phyloP scores from a whole-genome alignment of 2,888 invertebrate species.

The Drosophila limbata region DNA sequence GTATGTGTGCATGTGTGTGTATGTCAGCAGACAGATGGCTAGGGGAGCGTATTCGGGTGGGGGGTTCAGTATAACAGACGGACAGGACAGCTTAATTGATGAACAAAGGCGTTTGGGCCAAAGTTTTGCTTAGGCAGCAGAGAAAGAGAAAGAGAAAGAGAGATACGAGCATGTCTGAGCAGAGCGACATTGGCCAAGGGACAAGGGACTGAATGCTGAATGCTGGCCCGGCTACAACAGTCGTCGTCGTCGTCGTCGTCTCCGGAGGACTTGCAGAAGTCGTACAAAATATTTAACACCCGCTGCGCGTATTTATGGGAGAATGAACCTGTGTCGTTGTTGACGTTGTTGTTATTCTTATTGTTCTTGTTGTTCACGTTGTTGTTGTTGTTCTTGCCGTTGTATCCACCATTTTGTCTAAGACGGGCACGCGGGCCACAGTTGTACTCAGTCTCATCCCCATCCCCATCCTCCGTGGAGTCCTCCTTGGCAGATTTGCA shows the following conservation, averaged over 20 bases:
- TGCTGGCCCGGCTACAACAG: slow-evolving; percentile 31
- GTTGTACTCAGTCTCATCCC: slow-evolving; percentile 14
- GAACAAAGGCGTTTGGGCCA: slow-evolving; percentile 80
- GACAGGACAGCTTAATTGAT: slow-evolving; percentile 79
- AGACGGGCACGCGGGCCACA: slow-evolving; percentile 49
- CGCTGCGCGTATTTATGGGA: slow-evolving; percentile 84
- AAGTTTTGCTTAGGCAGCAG: slow-evolving; percentile 62
- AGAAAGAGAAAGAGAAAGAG: slow-evolving; percentile 16
- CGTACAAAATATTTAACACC: slow-evolving; percentile 81
- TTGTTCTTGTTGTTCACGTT: slow-evolving; percentile 18
- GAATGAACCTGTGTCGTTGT: slow-evolving; percentile 83
- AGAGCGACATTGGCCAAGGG: slow-evolving; percentile 30
- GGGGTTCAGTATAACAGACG: slow-evolving; percentile 45
- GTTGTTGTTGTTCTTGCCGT: slow-evolving; percentile 19
- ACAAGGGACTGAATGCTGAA: slow-evolving; percentile 6
- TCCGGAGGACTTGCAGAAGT: slow-evolving; percentile 75
- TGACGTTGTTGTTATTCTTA: slow-evolving; percentile 25
- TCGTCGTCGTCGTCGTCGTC: slow-evolving; percentile 58
- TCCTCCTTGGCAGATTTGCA: slow-evolving; percentile 66
- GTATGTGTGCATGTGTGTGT: background rate
- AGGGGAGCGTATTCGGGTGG: slow-evolving; percentile 3
- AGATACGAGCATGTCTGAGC: slow-evolving; percentile 52
- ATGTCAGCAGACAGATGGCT: slow-evolving; percentile 18
- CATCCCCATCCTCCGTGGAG: slow-evolving; percentile 1
- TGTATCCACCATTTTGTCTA: slow-evolving; percentile 74